phyloP scores from a whole-genome alignment of 2,113 vertebrate species.

The Chroicocephalus ridibundus region DNA sequence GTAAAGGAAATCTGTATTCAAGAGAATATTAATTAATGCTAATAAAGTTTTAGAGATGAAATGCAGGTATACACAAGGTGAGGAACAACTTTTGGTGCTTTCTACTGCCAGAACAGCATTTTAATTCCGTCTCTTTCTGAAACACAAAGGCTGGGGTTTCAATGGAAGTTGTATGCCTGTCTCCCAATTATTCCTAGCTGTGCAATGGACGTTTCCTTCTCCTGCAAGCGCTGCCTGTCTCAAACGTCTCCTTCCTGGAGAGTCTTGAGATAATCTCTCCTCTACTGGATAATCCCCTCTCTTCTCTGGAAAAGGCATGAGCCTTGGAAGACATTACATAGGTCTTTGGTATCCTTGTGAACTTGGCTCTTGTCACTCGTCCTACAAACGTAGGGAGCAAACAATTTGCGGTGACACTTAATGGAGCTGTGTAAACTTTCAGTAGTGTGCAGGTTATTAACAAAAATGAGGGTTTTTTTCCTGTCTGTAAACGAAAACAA shows the following conservation, averaged over 20 bases:
- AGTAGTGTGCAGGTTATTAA: background rate
- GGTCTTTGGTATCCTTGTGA: background rate
- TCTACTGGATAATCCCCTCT: background rate
- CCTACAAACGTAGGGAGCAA: background rate
- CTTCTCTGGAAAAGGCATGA: background rate
- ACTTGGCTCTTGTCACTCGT: background rate
- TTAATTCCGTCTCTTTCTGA: background rate
- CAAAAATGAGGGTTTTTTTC: accelerated
- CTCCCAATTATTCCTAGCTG: background rate
- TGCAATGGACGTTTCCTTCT: background rate
- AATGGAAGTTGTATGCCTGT: background rate
- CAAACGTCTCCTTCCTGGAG: background rate
- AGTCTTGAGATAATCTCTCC: background rate
- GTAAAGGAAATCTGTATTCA: background rate
- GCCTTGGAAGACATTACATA: background rate
- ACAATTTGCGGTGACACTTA: background rate
- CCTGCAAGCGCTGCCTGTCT: background rate
- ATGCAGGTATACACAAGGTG: background rate
- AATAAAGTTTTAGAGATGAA: background rate
- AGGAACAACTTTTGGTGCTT: background rate
- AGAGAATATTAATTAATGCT: background rate
- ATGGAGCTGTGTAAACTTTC: background rate
- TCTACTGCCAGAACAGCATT: background rate
- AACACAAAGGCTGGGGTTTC: background rate
- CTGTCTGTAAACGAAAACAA: background rate